Percentiles rank a stretch among this genome's conserved stretches.
These are phyloP conservation scores for Lophius americanus DNA, from an alignment of 2,797 vertebrate species.

Conservation along the genomic window DNA sequence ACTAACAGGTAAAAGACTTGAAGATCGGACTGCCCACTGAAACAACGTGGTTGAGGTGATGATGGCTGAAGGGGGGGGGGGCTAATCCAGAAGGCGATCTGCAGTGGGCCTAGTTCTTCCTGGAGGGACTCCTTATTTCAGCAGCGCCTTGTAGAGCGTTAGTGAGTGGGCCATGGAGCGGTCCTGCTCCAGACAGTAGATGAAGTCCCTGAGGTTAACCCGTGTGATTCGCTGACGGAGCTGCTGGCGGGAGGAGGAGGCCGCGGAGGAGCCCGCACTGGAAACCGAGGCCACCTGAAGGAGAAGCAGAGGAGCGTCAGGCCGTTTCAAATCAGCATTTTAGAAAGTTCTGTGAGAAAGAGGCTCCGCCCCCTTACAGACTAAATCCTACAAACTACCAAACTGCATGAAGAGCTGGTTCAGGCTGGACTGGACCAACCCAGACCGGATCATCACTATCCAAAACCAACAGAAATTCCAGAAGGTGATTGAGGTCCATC, in stretches of 20 bases:
- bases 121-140: slow-evolving; percentile 77
- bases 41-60: slow-evolving; percentile 47
- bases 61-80: slow-evolving; percentile 40
- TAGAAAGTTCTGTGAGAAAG: too few relatives aligned
- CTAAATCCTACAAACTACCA: too few relatives aligned
- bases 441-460: too few relatives aligned
- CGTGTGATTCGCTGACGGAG: slow-evolving; percentile 85
- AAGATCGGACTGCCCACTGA: slow-evolving; percentile 1
- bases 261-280: slow-evolving; percentile 49
- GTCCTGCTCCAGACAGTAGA: slow-evolving; percentile 89
- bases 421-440: too few relatives aligned
- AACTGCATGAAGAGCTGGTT: too few relatives aligned
- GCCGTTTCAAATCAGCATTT: too few relatives aligned
- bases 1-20: neutral
- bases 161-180: slow-evolving; percentile 80
- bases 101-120: slow-evolving; percentile 27
- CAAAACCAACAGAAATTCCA: too few relatives aligned
- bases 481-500: too few relatives aligned
- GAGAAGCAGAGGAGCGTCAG: neutral
- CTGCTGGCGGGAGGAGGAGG: slow-evolving; percentile 79
- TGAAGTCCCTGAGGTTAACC: slow-evolving; percentile 90
- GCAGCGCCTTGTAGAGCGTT: slow-evolving; percentile 85
- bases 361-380: too few relatives aligned
- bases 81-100: slow-evolving; percentile 20
- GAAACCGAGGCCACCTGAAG: slow-evolving; percentile 71